Percentiles rank a stretch among this genome's conserved stretches.
Evolutionary conservation across 2,113 vertebrate genomes (phyloP).

Genomic region (Pseudopodoces humilis): DNA sequence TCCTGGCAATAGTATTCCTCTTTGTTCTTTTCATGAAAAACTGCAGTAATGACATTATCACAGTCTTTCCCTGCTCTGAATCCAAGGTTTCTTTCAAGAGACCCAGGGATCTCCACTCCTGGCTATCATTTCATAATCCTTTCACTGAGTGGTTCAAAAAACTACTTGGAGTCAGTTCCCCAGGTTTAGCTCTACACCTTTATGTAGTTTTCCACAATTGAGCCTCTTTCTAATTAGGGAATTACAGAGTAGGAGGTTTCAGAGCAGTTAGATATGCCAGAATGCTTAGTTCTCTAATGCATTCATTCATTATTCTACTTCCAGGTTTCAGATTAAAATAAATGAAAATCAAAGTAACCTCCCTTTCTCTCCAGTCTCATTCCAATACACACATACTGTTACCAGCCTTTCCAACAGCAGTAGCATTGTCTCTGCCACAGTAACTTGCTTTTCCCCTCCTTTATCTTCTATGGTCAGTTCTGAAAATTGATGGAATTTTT

Average conservation of each 20-base stretch:
- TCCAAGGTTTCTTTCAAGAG: neutral
- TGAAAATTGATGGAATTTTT: neutral
- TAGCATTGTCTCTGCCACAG: neutral
- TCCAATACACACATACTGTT: neutral
- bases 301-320: neutral
- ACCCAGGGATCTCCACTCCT: neutral
- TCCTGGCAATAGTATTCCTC: neutral
- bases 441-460: neutral
- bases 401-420: neutral
- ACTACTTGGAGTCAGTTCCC: neutral
- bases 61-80: neutral
- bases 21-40: neutral
- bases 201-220: neutral
- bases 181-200: neutral
- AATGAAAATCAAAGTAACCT: neutral
- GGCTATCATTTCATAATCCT: neutral
- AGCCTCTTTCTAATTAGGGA: neutral
- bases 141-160: neutral
- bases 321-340: neutral
- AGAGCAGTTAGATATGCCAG: neutral
- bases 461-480: neutral
- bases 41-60: neutral
- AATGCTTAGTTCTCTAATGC: neutral
- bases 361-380: neutral
- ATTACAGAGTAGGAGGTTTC: neutral